Evolutionary conservation across 2,888 invertebrate species (phyloP).

Genomic region (Leucoma salicis): DNA sequence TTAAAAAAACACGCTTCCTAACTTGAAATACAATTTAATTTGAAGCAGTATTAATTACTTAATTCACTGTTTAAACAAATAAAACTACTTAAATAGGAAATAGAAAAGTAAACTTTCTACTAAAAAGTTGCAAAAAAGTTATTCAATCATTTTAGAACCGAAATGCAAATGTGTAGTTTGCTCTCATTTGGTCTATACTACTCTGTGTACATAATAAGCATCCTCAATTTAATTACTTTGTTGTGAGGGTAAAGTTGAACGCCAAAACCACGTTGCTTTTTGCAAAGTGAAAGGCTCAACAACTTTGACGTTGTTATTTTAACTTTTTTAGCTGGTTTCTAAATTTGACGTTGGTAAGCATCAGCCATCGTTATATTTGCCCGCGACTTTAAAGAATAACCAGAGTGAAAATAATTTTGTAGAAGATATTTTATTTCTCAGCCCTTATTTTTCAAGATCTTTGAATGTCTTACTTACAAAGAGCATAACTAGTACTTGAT

Average conservation of each 20-base stretch:
- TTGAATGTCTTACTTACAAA: neutral
- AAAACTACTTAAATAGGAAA: too few species aligned
- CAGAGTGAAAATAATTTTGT: neutral
- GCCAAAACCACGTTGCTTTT: neutral
- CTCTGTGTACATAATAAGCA: neutral
- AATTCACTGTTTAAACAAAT: too few species aligned
- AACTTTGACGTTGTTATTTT: neutral
- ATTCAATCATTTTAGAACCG: neutral
- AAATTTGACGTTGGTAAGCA: neutral
- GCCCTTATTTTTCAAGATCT: neutral
- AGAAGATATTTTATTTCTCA: neutral
- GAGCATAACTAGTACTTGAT: too few species aligned
- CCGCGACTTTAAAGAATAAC: neutral
- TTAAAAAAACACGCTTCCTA: too few species aligned
- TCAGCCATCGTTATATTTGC: neutral
- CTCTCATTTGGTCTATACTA: neutral
- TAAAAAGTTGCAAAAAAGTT: too few species aligned
- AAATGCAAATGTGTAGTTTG: neutral
- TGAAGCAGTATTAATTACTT: too few species aligned
- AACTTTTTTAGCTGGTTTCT: neutral
- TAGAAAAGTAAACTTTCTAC: too few species aligned
- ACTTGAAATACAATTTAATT: too few species aligned
- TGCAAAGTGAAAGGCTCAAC: neutral
- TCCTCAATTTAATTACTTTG: neutral
- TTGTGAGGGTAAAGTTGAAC: neutral